Conservation (phyloP, 2,113 vertebrate species). For the Thryonomys swinderianus region DNA sequence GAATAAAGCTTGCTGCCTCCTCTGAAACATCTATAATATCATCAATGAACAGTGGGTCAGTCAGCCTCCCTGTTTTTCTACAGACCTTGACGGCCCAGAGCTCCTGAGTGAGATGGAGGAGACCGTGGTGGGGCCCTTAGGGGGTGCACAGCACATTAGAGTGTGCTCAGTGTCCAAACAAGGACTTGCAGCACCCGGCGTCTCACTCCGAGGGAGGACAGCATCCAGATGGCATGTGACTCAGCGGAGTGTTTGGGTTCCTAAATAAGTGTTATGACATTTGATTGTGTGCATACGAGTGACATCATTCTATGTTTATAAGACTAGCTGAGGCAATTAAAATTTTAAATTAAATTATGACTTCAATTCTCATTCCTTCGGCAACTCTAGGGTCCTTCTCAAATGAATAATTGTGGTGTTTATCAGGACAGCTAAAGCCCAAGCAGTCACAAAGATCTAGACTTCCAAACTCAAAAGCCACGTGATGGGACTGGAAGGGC, state of each 20-base stretch:
- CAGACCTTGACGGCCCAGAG: neutral
- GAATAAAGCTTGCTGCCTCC: neutral
- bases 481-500: neutral
- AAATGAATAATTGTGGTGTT: neutral
- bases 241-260: neutral
- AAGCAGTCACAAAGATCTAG: neutral
- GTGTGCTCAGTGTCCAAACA: neutral
- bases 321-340: neutral
- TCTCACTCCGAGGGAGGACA: neutral
- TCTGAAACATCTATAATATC: neutral
- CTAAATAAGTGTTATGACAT: neutral
- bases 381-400: neutral
- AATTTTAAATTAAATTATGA: neutral
- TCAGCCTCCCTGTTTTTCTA: neutral
- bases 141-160: neutral
- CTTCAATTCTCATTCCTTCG: neutral
- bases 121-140: neutral
- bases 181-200: neutral
- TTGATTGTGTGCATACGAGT: neutral
- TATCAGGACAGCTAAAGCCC: neutral
- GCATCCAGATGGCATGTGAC: neutral
- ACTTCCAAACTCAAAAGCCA: neutral
- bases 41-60: neutral
- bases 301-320: neutral
- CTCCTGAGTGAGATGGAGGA: neutral